phyloP scores from a whole-genome alignment of 1,140 invertebrate genomes.

The Cryptotermes secundus region DNA sequence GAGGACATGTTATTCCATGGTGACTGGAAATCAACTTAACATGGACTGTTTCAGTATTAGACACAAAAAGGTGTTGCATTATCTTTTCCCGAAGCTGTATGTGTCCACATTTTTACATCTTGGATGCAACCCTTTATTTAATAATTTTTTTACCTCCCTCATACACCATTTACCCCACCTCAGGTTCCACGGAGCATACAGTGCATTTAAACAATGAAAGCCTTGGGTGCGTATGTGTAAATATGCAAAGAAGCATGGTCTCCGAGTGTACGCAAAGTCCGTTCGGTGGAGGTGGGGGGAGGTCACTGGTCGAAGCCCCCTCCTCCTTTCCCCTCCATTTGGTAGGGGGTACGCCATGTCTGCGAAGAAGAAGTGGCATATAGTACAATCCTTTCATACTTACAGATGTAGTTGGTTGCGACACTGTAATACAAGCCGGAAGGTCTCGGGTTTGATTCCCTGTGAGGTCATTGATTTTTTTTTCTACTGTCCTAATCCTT shows the following conservation, averaged over 20 bases:
- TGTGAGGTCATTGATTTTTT: too few species aligned
- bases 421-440: too few species aligned
- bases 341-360: neutral
- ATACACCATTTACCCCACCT: neutral
- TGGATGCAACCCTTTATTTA: neutral
- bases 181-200: neutral
- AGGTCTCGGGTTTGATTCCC: too few species aligned
- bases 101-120: constrained; percentile 19
- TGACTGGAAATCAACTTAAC: too few species aligned
- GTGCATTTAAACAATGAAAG: constrained; percentile 7
- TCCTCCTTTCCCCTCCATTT: neutral
- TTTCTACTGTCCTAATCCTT: too few species aligned
- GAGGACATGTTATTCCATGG: too few species aligned
- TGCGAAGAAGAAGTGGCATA: neutral
- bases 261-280: neutral
- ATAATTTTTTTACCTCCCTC: neutral
- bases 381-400: neutral
- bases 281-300: neutral
- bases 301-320: constrained; percentile 1
- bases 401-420: too few species aligned
- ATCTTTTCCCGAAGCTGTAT: neutral
- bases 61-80: neutral
- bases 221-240: constrained; percentile 17
- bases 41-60: neutral
- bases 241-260: constrained; percentile 5